Evolutionary conservation across 2,888 invertebrate genomes (phyloP).

Genomic region (Apotomis capreana): DNA sequence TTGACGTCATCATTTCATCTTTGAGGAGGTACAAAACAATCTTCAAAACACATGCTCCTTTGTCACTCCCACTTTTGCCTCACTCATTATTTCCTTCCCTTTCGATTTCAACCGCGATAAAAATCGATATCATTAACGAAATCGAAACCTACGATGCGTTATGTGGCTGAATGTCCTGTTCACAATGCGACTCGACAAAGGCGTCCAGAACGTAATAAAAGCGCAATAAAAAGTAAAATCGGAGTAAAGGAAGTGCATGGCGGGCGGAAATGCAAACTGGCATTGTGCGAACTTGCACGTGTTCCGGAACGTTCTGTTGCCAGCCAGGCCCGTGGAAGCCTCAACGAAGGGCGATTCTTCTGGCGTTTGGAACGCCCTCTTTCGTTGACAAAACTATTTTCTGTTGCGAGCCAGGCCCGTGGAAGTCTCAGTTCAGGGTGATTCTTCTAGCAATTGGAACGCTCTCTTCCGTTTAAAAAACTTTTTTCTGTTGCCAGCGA

Average conservation of each 20-base stretch:
- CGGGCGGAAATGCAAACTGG: slow-evolving; percentile 82
- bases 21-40: slow-evolving; percentile 7
- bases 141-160: slow-evolving; percentile 82
- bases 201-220: slow-evolving; percentile 75
- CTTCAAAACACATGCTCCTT: background rate
- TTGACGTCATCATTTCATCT: background rate
- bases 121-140: slow-evolving; percentile 82
- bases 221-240: slow-evolving; percentile 80
- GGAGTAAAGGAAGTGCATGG: slow-evolving; percentile 81
- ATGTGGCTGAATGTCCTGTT: slow-evolving; percentile 73
- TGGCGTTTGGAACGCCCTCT: background rate
- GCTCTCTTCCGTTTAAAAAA: too few relatives aligned
- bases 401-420: too few relatives aligned
- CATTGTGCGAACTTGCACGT: slow-evolving; percentile 82
- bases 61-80: slow-evolving; percentile 31
- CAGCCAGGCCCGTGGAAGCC: slow-evolving; percentile 68
- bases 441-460: too few relatives aligned
- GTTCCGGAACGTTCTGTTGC: slow-evolving; percentile 79
- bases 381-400: background rate
- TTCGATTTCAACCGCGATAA: slow-evolving; percentile 77
- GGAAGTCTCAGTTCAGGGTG: too few relatives aligned
- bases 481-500: slow-evolving; percentile 56
- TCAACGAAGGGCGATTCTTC: slow-evolving; percentile 42
- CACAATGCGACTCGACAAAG: slow-evolving; percentile 73
- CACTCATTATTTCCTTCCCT: slow-evolving; percentile 64